Base-by-base conservation (phyloP, 2,113 vertebrate species). In the Stigmatopora nigra region DNA sequence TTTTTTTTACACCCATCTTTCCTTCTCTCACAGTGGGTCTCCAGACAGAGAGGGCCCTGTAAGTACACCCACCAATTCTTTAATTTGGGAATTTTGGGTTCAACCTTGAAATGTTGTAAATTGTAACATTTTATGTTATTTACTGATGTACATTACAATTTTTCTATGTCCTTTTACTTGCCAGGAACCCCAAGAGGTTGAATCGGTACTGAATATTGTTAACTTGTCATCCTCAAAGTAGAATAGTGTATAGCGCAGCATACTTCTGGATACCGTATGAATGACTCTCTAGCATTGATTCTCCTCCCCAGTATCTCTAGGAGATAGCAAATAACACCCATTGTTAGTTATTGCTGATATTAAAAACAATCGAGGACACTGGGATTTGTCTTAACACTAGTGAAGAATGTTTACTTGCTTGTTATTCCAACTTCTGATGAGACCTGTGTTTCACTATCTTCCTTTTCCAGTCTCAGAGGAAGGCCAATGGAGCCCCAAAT, bases 1-100 rank as follows among this genome's bases (percentile, higher is more conserved):
- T 31, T 60, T 44, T 45, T 51, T 7, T 31, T 56, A 65, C 17
- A 57, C 15, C 59, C 41, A 71, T 68, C 46, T 76, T 56, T 64
- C 20, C 41, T 77, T 77, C 11, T 68, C 71, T 80, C 88, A 63
- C 90, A 99, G 97, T 69, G 97, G 97, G 71, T 99, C 96, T 0
- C 97, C 96, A 0, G 96, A 99, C 87, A 92, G 95, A 92, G 97
- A 99, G 2, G 92, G 92, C 75, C 92, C 91, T 76, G 97, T 99
- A 92, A 98, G 97, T 98, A 65, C 46, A 46, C 61, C 11, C n/a
- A 64, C 61, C 38, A 64, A 12, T 9, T 6, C 10, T 38, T 69
- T 48, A 0, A 60, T 70, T 68, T 3, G 12, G 25, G 13, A 15
- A 7, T 31, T 56, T 56, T 14, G 7, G 53, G 22, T 56, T 25